Base-by-base conservation (phyloP, 2,113 vertebrate genomes). In the Anarhynchus alexandrinus region DNA sequence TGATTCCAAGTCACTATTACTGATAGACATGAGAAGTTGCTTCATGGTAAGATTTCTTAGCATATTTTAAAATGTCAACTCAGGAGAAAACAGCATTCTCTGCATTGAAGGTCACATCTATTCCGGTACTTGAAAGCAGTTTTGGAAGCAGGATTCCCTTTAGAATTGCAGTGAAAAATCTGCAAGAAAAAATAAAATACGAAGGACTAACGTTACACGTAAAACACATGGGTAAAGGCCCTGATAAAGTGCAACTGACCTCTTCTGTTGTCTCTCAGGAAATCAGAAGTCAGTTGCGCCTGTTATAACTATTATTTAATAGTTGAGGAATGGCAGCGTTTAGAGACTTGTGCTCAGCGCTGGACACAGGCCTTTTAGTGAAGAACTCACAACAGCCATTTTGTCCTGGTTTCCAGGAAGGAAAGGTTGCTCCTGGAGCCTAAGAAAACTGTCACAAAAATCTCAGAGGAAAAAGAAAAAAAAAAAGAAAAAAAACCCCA, bases 341-440 rank as follows among this genome's bases (percentile, higher is more conserved):
- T 5, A 14, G 49, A 58, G 83, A 4, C 20, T 11, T 8, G 55
- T 62, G 79, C 70, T 92, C 77, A n/a, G 65, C 1, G 6, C 65
- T 83, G 92, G 94, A 85, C 82, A 92, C 88, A 83, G 58, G 30
- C 71, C 38, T 93, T 62, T 73, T 13, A 62, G 82, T 64, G 76
- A 62, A 42, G 78, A 45, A 16, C 84, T 95, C 95, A 89, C 70
- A 97, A 58, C 70, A 90, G n/a, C 62, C 78, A 84, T 93, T 94
- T 69, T 95, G 89, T 97, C 89, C 88, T 18, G 65, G 91, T 82
- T 87, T 95, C 86, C 93, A 91, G 96, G 94, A 96, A 94, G 94
- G 90, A 97, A 95, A 96, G 12, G 66, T 93, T 76, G 30, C 70
- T 97, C 49, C 86, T 66, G 91, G 70, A 94, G 80, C 84, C 71